Evolutionary conservation across 1,140 invertebrate genomes (phyloP), one percentile per base, ranked within the genome.

Genomic region (Anadara kagoshimensis): DNA sequence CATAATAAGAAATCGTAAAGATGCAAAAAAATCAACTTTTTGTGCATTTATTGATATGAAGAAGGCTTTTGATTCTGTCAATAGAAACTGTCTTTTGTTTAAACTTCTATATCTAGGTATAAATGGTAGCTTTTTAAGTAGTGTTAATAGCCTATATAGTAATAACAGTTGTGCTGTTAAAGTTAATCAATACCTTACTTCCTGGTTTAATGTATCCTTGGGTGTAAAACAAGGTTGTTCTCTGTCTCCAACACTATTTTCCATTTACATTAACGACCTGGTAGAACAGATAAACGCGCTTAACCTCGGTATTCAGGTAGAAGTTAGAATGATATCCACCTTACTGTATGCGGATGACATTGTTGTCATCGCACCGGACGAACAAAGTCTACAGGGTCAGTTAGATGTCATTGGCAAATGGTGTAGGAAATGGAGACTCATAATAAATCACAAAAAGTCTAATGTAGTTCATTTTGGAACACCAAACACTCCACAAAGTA

Each of bases 201-300:
- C 56, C 29, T 57, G 56, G 58, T 61, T 61, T 61, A 36, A 36
- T 44, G 66, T 58, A 22, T n/a, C 14, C 7, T 2, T 26, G 26
- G 66, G 44, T n/a, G 66, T 68, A 16, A 68, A 67, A 58, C 54
- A 68, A 29, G 66, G 66, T n/a, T 68, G 66, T 47, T 26, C 22
- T 20, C 18, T 68, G 14, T 68, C 66, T 1, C 66, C 54, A n/a
- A 58, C 41, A 18, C 22, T 68, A 36, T 68, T 68, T 47, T 45
- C 51, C 3, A 22, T 54, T 8, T 69, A 58, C 24, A 69, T 59
- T 8, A 69, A 69, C 36, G 66, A 69, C 47, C 22, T 69, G 14
- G 43, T 43, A 7, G 11, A 16, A 8, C 26, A 49, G 14, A 58
- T 69, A 18, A 56, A 67, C 10, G 26, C 18, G 14, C 12, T 29